Evolutionary conservation across 1,140 invertebrate genomes (phyloP), one percentile per base, ranked within the genome.

Genomic region (Limonius californicus): DNA sequence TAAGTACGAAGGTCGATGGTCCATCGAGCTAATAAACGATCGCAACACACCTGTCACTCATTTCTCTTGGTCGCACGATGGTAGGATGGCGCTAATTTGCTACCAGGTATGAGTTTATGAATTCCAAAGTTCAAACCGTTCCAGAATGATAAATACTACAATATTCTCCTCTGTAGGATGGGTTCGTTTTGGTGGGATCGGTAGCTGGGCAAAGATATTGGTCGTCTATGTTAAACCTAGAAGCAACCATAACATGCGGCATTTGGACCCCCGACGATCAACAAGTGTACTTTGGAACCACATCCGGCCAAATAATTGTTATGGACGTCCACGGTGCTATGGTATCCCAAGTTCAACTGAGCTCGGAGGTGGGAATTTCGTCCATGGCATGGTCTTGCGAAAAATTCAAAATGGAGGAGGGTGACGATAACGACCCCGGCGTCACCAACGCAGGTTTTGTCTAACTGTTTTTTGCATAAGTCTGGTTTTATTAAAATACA

Each of bases 21-120:
- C 95, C 61, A 98, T 99, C 66, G 97, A 99, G 80, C 83, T 99
- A 55, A 98, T 99, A 72, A 99, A 99, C 76, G 97, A 99, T 79
- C 82, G 97, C 19, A 97, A 91, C 72, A 97, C 93, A 0, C 93
- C 95, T 42, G 95, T 98, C 21, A 94, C 90, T 15, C 94, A 98
- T 79, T 98, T 99, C 80, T 92, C 92, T 18, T 99, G 97, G 97
- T 97, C 94, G 0, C 96, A 99, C 74, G 96, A 98, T 80, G 97
- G 97, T 9, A 83, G 95, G 50, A 97, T 98, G 92, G 97, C 97
- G 0, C 83, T 99, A 12, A 99, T 99, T 70, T 98, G 95, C 75
- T 99, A 99, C 78, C 92, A 95, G 84, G 89, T 91, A 79, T 77
- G 53, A 54, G n/a, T n/a, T n/a, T n/a, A n/a, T 23, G 8, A 39